Conservation (phyloP, 2,113 vertebrate genomes). For the Archilochus colubris region DNA sequence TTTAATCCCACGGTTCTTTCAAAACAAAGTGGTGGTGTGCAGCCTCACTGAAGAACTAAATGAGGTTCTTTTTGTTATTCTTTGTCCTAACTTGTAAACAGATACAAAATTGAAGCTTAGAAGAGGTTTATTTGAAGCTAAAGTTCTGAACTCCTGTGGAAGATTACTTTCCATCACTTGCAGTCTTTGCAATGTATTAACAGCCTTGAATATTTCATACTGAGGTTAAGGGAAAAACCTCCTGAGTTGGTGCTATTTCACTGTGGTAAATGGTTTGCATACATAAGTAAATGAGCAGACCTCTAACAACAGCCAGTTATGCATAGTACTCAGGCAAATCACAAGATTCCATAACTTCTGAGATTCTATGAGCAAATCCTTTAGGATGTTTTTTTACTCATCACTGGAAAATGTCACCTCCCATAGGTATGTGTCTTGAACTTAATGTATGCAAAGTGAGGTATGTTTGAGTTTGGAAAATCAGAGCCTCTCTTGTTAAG, state of each 20-base stretch:
- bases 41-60: not conserved
- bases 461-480: not conserved
- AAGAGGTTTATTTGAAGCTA: not conserved
- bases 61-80: not conserved
- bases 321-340: not conserved
- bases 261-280: not conserved
- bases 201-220: not conserved
- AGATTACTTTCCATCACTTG: not conserved
- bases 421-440: not conserved
- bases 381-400: not conserved
- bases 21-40: not conserved
- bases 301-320: not conserved
- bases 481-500: not conserved
- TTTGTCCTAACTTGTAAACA: not conserved
- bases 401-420: not conserved
- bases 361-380: not conserved
- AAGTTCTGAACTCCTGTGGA: not conserved
- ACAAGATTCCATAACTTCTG: not conserved
- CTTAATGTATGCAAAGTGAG: not conserved
- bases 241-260: rapidly evolving
- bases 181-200: not conserved
- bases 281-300: not conserved
- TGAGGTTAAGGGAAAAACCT: not conserved
- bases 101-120: not conserved
- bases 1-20: not conserved